These are phyloP conservation scores for Sialia sialis DNA, from an alignment of 2,113 vertebrate genomes.

Conservation along the genomic window DNA sequence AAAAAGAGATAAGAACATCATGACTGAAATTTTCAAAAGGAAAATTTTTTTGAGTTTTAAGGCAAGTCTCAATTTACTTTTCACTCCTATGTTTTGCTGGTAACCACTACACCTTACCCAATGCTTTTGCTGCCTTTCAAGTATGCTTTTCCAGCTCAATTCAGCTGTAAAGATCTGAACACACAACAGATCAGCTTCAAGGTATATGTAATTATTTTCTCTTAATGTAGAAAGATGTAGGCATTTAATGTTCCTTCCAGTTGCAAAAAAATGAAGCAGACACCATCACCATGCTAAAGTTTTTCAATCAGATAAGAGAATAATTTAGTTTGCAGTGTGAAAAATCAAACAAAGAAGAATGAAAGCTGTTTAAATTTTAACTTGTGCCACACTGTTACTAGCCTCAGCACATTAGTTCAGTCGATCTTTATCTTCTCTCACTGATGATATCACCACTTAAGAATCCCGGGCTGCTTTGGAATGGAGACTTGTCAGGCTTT, in stretches of 20 bases:
- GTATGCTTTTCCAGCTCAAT: neutral
- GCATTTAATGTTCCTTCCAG: neutral
- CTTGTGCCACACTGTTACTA: slow-evolving; percentile 40
- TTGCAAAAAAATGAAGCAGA: neutral
- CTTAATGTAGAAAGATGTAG: slow-evolving; percentile 13
- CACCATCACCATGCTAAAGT: neutral
- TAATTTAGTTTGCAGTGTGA: slow-evolving; percentile 19
- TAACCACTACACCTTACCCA: neutral
- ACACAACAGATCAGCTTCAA: slow-evolving; percentile 14
- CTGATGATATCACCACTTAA: slow-evolving; percentile 55
- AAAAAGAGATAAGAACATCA: neutral
- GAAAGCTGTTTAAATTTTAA: slow-evolving; percentile 52
- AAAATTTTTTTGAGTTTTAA: neutral
- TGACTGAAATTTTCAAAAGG: neutral
- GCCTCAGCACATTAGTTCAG: slow-evolving; percentile 31
- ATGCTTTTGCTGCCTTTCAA: neutral
- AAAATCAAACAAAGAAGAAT: slow-evolving; percentile 58
- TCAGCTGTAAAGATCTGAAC: neutral
- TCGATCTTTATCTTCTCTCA: slow-evolving; percentile 46
- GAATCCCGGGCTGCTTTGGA: slow-evolving; percentile 41
- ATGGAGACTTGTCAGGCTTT: slow-evolving; percentile 23
- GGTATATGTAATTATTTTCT: neutral
- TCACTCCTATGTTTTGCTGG: neutral
- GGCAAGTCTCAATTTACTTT: neutral
- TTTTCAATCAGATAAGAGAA: slow-evolving; percentile 27